Evolutionary conservation across 2,888 invertebrate species (phyloP).

Genomic region (Trichopria drosophilae): DNA sequence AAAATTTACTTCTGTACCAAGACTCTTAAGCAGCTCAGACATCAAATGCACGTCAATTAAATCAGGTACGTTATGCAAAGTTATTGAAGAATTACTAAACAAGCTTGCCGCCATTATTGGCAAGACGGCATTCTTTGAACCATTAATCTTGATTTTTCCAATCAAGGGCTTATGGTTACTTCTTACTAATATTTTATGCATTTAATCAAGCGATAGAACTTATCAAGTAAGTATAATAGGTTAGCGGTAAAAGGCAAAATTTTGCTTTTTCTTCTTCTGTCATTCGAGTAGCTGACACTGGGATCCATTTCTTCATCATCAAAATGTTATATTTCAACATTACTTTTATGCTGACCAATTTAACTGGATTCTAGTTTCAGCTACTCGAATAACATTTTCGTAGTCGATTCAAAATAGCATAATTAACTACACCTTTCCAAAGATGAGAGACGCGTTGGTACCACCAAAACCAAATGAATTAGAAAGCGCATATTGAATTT

Average conservation of each 20-base stretch:
- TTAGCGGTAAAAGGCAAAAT: slow-evolving; percentile 15
- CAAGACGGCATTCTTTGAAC: slow-evolving; percentile 22
- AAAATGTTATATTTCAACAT: too few relatives aligned
- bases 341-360: too few relatives aligned
- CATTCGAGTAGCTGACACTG: too few relatives aligned
- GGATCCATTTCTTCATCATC: too few relatives aligned
- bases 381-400: too few relatives aligned
- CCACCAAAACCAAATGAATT: slow-evolving; percentile 20
- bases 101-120: slow-evolving; percentile 22
- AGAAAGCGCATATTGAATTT: slow-evolving; percentile 14
- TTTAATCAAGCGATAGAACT: slow-evolving; percentile 14
- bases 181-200: slow-evolving; percentile 18
- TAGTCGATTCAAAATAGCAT: too few relatives aligned
- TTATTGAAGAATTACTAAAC: slow-evolving; percentile 17
- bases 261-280: too few relatives aligned
- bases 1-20: slow-evolving; percentile 20
- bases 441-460: slow-evolving; percentile 6
- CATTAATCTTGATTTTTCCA: slow-evolving; percentile 24
- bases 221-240: slow-evolving; percentile 16
- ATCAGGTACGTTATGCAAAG: slow-evolving; percentile 23
- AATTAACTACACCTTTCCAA: slow-evolving; percentile 15
- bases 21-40: slow-evolving; percentile 22
- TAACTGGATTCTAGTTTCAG: too few relatives aligned
- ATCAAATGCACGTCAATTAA: slow-evolving; percentile 22
- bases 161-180: slow-evolving; percentile 18